These are phyloP conservation scores for Rhyzopertha dominica DNA, from an alignment of 1,140 invertebrate species.

Conservation along the genomic window DNA sequence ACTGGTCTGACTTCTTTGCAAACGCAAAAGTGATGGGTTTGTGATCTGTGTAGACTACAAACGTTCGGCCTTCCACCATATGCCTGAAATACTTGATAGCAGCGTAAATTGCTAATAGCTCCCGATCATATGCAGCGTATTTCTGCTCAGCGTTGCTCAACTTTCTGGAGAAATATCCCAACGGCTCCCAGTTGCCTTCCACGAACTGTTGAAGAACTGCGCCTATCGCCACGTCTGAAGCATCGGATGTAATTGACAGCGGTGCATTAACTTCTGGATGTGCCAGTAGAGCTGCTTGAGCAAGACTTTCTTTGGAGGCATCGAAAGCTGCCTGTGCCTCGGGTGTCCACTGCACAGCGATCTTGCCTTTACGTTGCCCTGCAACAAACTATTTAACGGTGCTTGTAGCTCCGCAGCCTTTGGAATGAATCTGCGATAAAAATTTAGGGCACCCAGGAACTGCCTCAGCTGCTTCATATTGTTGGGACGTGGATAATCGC, in stretches of 20 bases:
- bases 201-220: constrained; percentile 34
- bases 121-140: constrained; percentile 37
- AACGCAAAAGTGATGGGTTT: constrained; percentile 4
- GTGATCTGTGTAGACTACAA: constrained; percentile 21
- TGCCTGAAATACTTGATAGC: constrained; percentile 28
- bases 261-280: constrained; percentile 24
- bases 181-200: constrained; percentile 28
- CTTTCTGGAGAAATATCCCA: constrained; percentile 44
- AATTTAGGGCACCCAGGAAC: background rate
- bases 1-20: no score
- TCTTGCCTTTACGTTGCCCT: background rate
- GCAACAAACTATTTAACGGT: background rate
- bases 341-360: constrained; percentile 2
- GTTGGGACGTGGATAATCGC: background rate
- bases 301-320: constrained; percentile 27
- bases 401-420: background rate
- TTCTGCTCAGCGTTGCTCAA: constrained; percentile 28
- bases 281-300: constrained; percentile 30
- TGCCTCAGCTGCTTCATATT: constrained; percentile 1
- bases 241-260: constrained; percentile 29
- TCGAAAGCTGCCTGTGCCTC: constrained; percentile 15
- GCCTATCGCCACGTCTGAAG: constrained; percentile 31
- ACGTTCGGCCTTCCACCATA: constrained; percentile 25
- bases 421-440: constrained; percentile 5
- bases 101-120: constrained; percentile 44